phyloP scores from a whole-genome alignment of 2,113 vertebrate genomes.

The Dicrurus megarhynchus region DNA sequence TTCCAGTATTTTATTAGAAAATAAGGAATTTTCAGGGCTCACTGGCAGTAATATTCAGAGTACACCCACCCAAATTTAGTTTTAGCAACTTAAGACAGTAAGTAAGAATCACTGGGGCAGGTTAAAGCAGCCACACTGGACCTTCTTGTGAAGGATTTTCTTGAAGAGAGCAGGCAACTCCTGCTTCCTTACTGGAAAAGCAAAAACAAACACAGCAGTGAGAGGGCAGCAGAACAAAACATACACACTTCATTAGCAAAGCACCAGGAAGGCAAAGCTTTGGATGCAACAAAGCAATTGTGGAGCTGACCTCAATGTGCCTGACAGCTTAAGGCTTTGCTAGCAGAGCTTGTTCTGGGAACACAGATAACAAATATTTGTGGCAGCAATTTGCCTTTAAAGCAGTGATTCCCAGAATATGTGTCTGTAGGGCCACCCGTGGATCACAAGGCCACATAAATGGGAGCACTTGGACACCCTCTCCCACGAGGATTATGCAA shows the following conservation, averaged over 20 bases:
- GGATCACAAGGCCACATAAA: background rate
- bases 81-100: background rate
- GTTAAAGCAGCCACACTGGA: background rate
- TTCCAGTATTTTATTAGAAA: background rate
- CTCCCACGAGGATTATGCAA: fast-evolving
- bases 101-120: background rate
- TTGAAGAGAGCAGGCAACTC: background rate
- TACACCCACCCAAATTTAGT: background rate
- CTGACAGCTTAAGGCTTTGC: background rate
- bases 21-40: background rate
- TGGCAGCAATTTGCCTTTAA: background rate
- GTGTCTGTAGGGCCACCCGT: background rate
- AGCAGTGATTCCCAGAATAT: background rate
- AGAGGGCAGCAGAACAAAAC: background rate
- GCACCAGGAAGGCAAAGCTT: background rate
- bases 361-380: background rate
- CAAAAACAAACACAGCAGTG: background rate
- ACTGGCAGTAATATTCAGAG: background rate
- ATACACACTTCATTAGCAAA: background rate
- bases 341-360: background rate
- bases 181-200: background rate
- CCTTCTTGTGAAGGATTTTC: background rate
- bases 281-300: background rate
- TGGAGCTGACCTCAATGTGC: background rate
- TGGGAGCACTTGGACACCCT: background rate